Evolutionary conservation across 2,797 vertebrate species (phyloP).

Genomic region (Sebastes minor): DNA sequence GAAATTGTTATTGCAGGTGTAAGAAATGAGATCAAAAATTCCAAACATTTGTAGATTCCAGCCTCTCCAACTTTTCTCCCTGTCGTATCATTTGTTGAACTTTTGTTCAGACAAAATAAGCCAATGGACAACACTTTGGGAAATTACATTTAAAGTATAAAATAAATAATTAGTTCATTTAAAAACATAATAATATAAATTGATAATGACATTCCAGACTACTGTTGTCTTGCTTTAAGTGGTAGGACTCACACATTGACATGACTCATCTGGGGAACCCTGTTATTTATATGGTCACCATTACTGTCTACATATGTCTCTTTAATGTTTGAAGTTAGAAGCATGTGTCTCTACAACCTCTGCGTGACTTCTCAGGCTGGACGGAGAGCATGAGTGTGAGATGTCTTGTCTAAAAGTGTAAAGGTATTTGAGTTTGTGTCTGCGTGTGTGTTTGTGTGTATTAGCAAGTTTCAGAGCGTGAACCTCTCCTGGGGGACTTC

Average conservation of each 20-base stretch:
- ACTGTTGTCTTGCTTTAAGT: background rate
- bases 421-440: conserved; percentile 22
- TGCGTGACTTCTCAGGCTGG: background rate
- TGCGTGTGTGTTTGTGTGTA: conserved; percentile 25
- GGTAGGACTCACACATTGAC: background rate
- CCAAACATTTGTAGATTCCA: background rate
- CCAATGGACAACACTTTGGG: background rate
- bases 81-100: background rate
- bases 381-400: background rate
- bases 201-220: background rate
- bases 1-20: background rate
- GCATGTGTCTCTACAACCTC: conserved; percentile 19
- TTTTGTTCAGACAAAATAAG: background rate
- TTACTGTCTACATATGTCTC: conserved; percentile 29
- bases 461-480: conserved; percentile 39
- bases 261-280: background rate
- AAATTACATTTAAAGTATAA: no score
- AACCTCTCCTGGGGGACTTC: conserved; percentile 68
- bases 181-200: background rate
- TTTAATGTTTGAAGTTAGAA: conserved; percentile 38
- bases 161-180: background rate
- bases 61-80: background rate
- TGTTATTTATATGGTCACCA: conserved; percentile 10
- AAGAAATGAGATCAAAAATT: background rate
- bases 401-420: conserved; percentile 16